These are phyloP conservation scores for Cheumatopsyche charites DNA, from an alignment of 1,140 invertebrate species.

Conservation along the genomic window DNA sequence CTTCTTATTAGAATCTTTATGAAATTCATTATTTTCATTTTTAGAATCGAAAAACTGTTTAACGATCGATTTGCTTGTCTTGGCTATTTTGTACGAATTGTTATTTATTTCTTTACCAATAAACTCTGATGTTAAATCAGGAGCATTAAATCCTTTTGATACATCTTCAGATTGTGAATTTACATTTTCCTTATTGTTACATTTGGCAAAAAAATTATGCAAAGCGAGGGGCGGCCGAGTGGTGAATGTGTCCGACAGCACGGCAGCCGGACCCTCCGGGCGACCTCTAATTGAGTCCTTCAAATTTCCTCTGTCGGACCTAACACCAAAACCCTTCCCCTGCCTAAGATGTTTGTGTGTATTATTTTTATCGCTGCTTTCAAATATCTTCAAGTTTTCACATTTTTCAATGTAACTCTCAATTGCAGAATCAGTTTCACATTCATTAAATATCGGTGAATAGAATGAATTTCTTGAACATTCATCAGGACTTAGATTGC, in stretches of 20 bases:
- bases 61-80: constrained; percentile 51
- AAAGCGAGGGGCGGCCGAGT: constrained; percentile 56
- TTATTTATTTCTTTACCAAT: constrained; percentile 40
- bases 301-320: constrained; percentile 62
- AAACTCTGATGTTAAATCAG: background rate
- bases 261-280: constrained; percentile 59
- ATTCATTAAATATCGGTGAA: constrained; percentile 42
- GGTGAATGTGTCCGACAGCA: constrained; percentile 63
- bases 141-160: background rate
- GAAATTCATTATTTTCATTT: constrained; percentile 48
- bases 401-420: background rate
- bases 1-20: constrained; percentile 22
- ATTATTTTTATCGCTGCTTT: background rate
- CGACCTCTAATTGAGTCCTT: constrained; percentile 55
- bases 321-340: constrained; percentile 60
- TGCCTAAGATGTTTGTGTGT: background rate
- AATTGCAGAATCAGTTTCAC: background rate
- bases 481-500: background rate
- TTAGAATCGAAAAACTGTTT: constrained; percentile 55
- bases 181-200: background rate
- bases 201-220: constrained; percentile 18
- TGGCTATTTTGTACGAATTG: constrained; percentile 50
- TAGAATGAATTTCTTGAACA: constrained; percentile 42
- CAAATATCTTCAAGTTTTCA: background rate
- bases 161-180: background rate